Evolutionary conservation across 2,113 vertebrate genomes (phyloP).

Genomic region (Centropristis striata): DNA sequence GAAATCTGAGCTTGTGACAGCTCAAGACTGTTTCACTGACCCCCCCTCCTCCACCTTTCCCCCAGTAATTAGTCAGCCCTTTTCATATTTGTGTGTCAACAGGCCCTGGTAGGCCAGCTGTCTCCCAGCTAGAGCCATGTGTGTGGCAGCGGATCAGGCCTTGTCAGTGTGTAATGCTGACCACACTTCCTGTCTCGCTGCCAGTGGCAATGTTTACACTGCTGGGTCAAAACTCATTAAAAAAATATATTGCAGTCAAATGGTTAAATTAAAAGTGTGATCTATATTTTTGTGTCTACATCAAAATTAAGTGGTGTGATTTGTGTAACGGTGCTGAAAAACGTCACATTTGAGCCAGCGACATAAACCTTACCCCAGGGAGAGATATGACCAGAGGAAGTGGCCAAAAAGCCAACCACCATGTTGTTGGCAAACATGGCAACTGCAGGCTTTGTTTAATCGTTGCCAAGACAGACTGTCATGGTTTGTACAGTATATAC

Average conservation of each 20-base stretch:
- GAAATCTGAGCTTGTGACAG: slow-evolving; percentile 29
- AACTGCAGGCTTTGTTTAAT: slow-evolving; percentile 23
- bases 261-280: neutral
- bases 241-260: neutral
- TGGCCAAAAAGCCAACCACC: slow-evolving; percentile 39
- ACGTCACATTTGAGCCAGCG: slow-evolving; percentile 8
- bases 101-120: slow-evolving; percentile 77
- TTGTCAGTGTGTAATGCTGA: slow-evolving; percentile 72
- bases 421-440: slow-evolving; percentile 56
- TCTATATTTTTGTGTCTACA: neutral
- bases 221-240: slow-evolving; percentile 21
- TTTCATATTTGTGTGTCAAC: slow-evolving; percentile 84
- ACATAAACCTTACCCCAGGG: slow-evolving; percentile 13
- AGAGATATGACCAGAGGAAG: slow-evolving; percentile 20
- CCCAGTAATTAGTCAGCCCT: slow-evolving; percentile 83
- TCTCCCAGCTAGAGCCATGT: slow-evolving; percentile 83
- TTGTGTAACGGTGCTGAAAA: slow-evolving; percentile 1
- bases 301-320: neutral
- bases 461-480: slow-evolving; percentile 46
- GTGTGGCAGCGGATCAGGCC: slow-evolving; percentile 81
- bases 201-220: slow-evolving; percentile 71
- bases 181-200: slow-evolving; percentile 76
- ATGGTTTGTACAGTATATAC: slow-evolving; percentile 46
- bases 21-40: slow-evolving; percentile 29
- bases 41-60: slow-evolving; percentile 33